Base-by-base conservation (phyloP, 1,140 invertebrate genomes). In the Monochamus saltuarius region DNA sequence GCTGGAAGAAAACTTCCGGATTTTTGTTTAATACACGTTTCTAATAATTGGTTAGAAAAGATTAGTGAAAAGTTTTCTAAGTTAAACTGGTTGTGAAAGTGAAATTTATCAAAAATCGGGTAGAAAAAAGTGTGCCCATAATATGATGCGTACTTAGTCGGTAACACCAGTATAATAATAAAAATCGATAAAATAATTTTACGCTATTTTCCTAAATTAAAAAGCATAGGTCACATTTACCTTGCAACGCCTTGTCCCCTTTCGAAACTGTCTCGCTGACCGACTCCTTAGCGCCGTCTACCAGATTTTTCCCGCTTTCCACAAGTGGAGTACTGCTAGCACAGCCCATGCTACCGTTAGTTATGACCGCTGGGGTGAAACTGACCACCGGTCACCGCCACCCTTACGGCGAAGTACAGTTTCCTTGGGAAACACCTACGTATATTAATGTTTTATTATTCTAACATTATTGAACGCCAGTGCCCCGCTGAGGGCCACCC, bases 301-400 rank as follows among this genome's bases (percentile, higher is more conserved):
- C 67, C 6, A 75, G 51, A 35, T 71, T 62, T 57, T 75, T 75
- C 11, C 73, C 70, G 45, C 66, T 64, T 57, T 72, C 70, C 4
- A 74, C 66, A 19, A 75, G 61, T n/a, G 73, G 73, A 54, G 69
- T 72, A 57, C 73, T 75, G 50, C 73, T 74, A 10, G 73, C 73
- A 51, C 73, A 75, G 46, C 73, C 73, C 73, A 75, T 75, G n/a
- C 1, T 56, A 58, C 56, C 54, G 46, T 49, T 56, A 43, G 43
- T 49, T 42, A 49, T 47, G 62, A 51, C 52, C 36, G 56, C 17
- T 17, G 22, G 13, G 16, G 56, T 56, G 52, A 52, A 64, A 64
- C 62, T 64, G 62, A 64, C 62, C 62, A 52, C 42, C 35, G 56
- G 56, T 55, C 56, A 38, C 36, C 34, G 17, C 40, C 22, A 34